Base-by-base conservation (phyloP, 2,113 vertebrate genomes). In the Prochilodus magdalenae region DNA sequence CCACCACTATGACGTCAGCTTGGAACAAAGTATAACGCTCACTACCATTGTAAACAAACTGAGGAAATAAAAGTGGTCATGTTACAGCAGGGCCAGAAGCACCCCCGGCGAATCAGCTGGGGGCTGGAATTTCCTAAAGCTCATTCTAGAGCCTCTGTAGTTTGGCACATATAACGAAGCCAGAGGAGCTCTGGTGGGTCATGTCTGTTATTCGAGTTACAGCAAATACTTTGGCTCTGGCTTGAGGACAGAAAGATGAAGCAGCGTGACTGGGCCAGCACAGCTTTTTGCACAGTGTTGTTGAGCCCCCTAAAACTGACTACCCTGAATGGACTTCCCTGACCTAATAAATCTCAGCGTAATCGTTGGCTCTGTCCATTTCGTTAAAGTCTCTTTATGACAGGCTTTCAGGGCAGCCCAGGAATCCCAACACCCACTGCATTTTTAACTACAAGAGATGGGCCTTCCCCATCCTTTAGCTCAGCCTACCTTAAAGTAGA, bases 1-100 rank as follows among this genome's bases (percentile, higher is more conserved):
- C 33, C n/a, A 2, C 49, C 29, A 53, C 53, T 26, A 18, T n/a
- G 26, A 55, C 16, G 40, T 77, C 63, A 57, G 14, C 11, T 4
- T 47, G 10, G 71, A 57, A 30, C 24, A 72, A 60, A 44, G 33
- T 47, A 6, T 22, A 29, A 10, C 27, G 16, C 24, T 53, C 18
- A 33, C 27, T 16, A 16, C 29, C 1, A 11, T 12, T 47, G 30
- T 30, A 13, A 73, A 62, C 69, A 80, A 80, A 49, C 6, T 22
- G 69, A 73, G 26, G 78, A 73, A 72, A 63, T 40, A 80, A 73
- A 49, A 72, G 7, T 47, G 29, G 13, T 51, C 76, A 29, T n/a
- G 77, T 51, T 71, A 67, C 30, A 16, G 14, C n/a, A 49, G 60
- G 36, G 67, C 18, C 24, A 69, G 36, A 29, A 78, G 63, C 24